Conservation (phyloP, 1,140 invertebrate genomes). For the Drosophila elegans region DNA sequence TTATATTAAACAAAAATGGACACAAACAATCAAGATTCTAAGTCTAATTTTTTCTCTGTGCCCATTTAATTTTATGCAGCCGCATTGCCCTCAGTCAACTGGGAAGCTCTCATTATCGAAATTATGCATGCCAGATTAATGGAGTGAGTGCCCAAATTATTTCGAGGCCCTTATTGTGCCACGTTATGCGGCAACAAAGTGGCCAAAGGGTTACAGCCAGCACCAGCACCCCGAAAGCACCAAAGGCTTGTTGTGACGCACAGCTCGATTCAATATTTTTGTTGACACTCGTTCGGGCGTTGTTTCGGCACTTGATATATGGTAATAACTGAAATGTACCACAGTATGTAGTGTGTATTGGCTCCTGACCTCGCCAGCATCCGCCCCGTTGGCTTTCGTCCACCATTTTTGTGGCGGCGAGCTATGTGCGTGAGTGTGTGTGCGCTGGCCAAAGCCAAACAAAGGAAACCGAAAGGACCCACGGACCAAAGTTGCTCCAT, state of each 20-base stretch:
- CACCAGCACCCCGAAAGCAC: conserved; percentile 27
- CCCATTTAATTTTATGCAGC: background rate
- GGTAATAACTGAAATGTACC: conserved; percentile 23
- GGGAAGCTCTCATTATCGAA: conserved; percentile 29
- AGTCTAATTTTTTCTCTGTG: background rate
- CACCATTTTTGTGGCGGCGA: conserved; percentile 11
- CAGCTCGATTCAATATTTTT: conserved; percentile 17
- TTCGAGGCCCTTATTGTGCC: conserved; percentile 36
- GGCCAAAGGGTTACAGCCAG: conserved; percentile 29
- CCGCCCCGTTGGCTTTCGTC: conserved; percentile 12
- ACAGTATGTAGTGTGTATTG: conserved; percentile 13
- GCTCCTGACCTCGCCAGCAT: conserved; percentile 59
- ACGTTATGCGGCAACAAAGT: conserved; percentile 55
- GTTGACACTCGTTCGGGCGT: conserved; percentile 43
- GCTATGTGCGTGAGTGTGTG: conserved; percentile 1
- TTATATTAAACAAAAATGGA: no score
- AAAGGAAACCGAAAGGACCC: conserved; percentile 67
- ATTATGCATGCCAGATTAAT: conserved; percentile 65
- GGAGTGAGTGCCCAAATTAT: conserved; percentile 40
- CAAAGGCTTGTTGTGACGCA: conserved; percentile 24
- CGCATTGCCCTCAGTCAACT: background rate
- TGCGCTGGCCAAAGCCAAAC: conserved; percentile 39
- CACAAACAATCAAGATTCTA: no score
- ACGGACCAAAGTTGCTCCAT: conserved; percentile 56
- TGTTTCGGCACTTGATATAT: conserved; percentile 42